Evolutionary conservation across 1,140 invertebrate genomes (phyloP).

Genomic region (Daktulosphaira vitifoliae): DNA sequence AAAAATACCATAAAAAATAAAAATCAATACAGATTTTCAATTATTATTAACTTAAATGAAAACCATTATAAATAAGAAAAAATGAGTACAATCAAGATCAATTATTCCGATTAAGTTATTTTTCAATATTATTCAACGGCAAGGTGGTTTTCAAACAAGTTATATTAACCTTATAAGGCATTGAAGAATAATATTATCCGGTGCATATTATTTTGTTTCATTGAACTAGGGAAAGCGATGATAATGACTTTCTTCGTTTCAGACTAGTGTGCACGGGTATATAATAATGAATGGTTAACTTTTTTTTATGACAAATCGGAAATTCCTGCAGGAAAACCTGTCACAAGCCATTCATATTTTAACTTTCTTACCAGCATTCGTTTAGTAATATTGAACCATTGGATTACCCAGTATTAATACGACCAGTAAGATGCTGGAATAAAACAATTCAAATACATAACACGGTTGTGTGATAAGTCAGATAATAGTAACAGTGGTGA

Average conservation of each 20-base stretch:
- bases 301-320: slow-evolving; percentile 26
- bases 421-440: neutral
- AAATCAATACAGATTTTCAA: no score
- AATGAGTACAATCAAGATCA: no score
- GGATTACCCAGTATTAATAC: no score
- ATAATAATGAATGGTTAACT: slow-evolving; percentile 27
- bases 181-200: neutral
- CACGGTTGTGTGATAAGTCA: no score
- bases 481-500: no score
- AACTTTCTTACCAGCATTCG: slow-evolving; percentile 4
- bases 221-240: slow-evolving; percentile 30
- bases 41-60: no score
- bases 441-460: no score
- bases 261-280: neutral
- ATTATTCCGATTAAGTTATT: no score
- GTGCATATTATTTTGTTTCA: slow-evolving; percentile 21
- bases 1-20: no score
- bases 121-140: no score
- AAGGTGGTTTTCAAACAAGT: neutral
- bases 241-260: slow-evolving; percentile 30
- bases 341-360: neutral
- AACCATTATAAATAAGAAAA: no score
- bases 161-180: neutral
- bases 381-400: no score
- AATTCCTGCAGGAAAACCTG: slow-evolving; percentile 18